Conservation (phyloP, 2,797 vertebrate species). For the Platalea minor region DNA sequence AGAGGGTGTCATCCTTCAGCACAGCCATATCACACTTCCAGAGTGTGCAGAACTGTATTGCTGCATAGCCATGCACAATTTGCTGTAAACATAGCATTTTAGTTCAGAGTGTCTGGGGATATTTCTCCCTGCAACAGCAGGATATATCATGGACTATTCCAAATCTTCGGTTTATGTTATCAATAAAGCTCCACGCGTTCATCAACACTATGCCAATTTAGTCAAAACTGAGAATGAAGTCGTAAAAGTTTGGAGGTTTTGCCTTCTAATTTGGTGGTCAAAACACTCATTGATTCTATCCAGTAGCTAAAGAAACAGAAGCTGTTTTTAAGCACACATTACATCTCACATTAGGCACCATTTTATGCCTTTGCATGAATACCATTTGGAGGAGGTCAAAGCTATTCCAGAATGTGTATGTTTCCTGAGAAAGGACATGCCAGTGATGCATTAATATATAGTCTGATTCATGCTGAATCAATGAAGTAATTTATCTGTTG, state of each 20-base stretch:
- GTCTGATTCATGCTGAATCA: constrained; percentile 44
- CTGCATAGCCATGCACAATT: not conserved
- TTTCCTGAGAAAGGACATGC: constrained; percentile 50
- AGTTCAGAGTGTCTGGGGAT: not conserved
- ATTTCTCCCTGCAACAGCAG: not conserved
- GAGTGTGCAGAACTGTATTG: not conserved
- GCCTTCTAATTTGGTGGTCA: not conserved
- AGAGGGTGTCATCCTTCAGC: not conserved
- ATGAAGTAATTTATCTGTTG: constrained; percentile 60
- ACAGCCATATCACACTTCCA: not conserved
- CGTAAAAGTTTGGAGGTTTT: not conserved
- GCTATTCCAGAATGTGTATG: not conserved
- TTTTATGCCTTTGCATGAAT: not conserved
- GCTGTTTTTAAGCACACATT: not conserved
- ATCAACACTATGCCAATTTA: not conserved
- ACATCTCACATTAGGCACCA: not conserved
- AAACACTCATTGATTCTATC: not conserved
- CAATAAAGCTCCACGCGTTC: not conserved
- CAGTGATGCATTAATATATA: constrained; percentile 42
- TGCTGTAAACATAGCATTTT: constrained; percentile 3
- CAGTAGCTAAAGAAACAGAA: not conserved
- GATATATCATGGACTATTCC: not conserved
- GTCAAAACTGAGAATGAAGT: not conserved
- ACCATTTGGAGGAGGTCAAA: not conserved
- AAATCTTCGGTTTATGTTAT: not conserved